phyloP scores from a whole-genome alignment of 2,888 invertebrate species.

The Cataglyphis cursor region DNA sequence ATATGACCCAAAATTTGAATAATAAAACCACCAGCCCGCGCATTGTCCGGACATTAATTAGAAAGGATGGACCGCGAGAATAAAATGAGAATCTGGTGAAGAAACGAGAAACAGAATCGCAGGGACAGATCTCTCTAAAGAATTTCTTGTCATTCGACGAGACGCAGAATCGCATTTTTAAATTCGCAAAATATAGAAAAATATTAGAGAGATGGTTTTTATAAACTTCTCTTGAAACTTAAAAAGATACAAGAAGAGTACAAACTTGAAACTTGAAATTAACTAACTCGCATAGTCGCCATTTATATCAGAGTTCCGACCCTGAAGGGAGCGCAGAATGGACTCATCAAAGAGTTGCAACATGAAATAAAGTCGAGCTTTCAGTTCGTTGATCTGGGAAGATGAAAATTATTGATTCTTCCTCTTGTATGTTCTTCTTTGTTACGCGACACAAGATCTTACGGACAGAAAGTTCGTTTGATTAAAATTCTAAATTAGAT shows the following conservation, averaged over 20 bases:
- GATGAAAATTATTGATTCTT: slow-evolving; percentile 41
- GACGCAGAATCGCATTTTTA: neutral
- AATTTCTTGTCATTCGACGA: neutral
- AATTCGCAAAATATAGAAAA: neutral
- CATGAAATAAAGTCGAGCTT: slow-evolving; percentile 32
- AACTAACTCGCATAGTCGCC: neutral
- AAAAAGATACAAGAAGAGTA: neutral
- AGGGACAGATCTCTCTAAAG: neutral
- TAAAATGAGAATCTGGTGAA: slow-evolving; percentile 22
- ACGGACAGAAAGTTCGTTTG: neutral
- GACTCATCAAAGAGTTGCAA: slow-evolving; percentile 38
- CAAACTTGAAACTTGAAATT: neutral
- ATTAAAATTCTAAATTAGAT: neutral
- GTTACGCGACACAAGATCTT: slow-evolving; percentile 13
- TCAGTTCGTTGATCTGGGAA: slow-evolving; percentile 18
- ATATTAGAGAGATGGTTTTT: neutral
- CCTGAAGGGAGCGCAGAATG: slow-evolving; percentile 4
- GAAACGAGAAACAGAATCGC: slow-evolving; percentile 25
- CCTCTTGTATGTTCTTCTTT: neutral
- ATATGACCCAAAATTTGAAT: slow-evolving; percentile 45
- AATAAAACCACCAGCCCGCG: slow-evolving; percentile 28
- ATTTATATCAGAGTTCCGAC: slow-evolving; percentile 4
- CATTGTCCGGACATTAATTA: slow-evolving; percentile 45
- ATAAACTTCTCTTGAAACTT: neutral
- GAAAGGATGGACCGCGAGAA: neutral